Conservation (phyloP, 2,113 vertebrate genomes). For the Gila orcuttii region DNA sequence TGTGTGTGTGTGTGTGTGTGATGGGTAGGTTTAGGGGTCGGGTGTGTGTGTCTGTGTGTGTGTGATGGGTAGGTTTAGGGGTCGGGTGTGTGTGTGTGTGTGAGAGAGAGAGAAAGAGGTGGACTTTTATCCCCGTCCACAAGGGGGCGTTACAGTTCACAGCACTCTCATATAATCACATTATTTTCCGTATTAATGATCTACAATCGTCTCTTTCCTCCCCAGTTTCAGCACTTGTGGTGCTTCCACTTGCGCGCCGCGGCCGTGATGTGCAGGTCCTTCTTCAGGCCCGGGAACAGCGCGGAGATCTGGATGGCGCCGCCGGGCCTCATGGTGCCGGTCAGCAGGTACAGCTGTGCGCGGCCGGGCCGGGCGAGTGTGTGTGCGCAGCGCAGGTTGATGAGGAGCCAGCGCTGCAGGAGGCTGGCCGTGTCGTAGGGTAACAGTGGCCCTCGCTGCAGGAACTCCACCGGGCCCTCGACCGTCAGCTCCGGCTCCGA, state of each 20-base stretch:
- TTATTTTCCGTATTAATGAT: too few relatives aligned
- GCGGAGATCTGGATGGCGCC: conserved; percentile 72
- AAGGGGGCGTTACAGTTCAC: background rate
- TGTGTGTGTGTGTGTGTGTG: conserved; percentile 2
- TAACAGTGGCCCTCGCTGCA: conserved; percentile 79
- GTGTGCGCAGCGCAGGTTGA: conserved; percentile 81
- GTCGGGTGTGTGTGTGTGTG: background rate
- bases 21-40: too few relatives aligned
- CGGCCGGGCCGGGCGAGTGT: conserved; percentile 74
- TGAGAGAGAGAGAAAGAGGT: background rate
- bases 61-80: background rate
- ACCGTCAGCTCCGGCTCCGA: conserved; percentile 78
- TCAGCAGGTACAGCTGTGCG: conserved; percentile 80
- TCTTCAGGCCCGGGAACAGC: conserved; percentile 86
- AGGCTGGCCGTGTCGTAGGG: conserved; percentile 83
- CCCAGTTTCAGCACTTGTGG: conserved; percentile 76
- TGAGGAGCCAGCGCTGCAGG: conserved; percentile 85
- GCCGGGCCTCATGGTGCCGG: conserved; percentile 73
- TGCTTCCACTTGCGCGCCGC: conserved; percentile 86
- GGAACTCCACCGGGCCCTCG: conserved; percentile 83
- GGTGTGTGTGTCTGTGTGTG: background rate
- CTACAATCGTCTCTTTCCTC: too few relatives aligned
- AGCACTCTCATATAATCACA: background rate
- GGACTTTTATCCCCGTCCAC: too few relatives aligned
- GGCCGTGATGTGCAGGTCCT: conserved; percentile 75